A percentile compares a stretch with the other conserved stretches of the same genome.
Evolutionary conservation across 1,140 invertebrate species (phyloP).

Genomic region (Saxidomus purpurata): DNA sequence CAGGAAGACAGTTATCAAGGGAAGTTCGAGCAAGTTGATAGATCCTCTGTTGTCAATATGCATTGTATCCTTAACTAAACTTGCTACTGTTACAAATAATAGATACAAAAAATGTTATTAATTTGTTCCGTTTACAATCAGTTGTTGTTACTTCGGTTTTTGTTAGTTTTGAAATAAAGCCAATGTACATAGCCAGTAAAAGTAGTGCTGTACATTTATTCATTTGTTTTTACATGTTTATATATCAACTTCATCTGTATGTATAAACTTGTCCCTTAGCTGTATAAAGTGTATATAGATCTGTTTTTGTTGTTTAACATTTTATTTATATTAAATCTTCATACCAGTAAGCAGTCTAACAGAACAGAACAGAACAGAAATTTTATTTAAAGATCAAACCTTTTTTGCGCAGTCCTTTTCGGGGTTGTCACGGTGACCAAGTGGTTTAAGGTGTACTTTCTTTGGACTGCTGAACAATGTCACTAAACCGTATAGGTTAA

Average conservation of each 20-base stretch:
- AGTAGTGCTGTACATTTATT: constrained; percentile 12
- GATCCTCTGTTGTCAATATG: too few relatives aligned
- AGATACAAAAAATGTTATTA: too few relatives aligned
- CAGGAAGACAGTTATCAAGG: too few relatives aligned
- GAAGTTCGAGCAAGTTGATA: too few relatives aligned
- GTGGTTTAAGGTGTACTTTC: too few relatives aligned
- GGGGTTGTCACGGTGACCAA: too few relatives aligned
- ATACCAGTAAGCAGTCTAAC: not conserved
- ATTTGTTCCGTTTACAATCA: too few relatives aligned
- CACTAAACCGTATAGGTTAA: too few relatives aligned
- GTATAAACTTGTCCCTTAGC: constrained; percentile 24
- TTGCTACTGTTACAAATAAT: too few relatives aligned
- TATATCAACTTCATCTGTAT: not conserved
- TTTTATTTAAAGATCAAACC: not conserved
- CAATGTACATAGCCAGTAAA: not conserved
- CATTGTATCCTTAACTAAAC: too few relatives aligned
- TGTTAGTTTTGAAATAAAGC: not conserved
- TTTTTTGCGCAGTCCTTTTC: too few relatives aligned
- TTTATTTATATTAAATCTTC: constrained; percentile 23
- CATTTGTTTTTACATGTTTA: not conserved
- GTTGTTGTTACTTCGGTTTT: not conserved
- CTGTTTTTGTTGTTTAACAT: constrained; percentile 28
- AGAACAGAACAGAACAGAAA: not conserved
- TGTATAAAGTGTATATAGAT: constrained; percentile 44
- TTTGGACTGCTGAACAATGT: too few relatives aligned